phyloP scores from a whole-genome alignment of 2,888 invertebrate species.

The Furcula furcula region DNA sequence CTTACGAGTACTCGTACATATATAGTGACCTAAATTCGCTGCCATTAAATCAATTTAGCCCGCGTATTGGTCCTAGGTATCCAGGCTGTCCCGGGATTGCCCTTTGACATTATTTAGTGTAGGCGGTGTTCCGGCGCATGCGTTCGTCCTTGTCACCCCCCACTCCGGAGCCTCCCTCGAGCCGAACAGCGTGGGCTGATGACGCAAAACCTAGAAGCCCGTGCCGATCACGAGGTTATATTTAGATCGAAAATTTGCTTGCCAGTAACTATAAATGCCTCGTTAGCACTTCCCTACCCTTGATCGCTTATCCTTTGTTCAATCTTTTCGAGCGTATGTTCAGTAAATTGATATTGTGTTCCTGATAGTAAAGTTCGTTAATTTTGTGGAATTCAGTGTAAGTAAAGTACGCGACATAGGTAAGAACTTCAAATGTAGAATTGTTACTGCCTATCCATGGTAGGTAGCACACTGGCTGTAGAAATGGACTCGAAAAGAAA shows the following conservation, averaged over 20 bases:
- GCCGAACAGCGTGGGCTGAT: constrained; percentile 52
- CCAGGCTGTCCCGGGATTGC: constrained; percentile 60
- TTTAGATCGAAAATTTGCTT: constrained; percentile 47
- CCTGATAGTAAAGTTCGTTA: no score
- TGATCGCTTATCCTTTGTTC: constrained; percentile 2
- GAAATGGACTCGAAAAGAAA: no score
- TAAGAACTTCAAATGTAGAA: no score
- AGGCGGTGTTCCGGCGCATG: constrained; percentile 58
- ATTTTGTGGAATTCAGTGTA: no score
- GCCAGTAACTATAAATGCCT: constrained; percentile 19
- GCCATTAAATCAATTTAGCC: constrained; percentile 50
- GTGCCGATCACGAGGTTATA: constrained; percentile 48
- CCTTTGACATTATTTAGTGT: constrained; percentile 69
- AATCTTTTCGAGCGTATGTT: no score
- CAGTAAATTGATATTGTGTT: no score
- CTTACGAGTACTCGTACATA: no score
- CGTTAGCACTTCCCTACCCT: constrained; percentile 8
- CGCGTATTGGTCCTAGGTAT: constrained; percentile 47
- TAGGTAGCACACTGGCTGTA: no score
- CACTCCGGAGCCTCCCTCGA: constrained; percentile 26
- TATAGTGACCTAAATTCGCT: constrained; percentile 32
- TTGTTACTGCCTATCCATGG: no score
- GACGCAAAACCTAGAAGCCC: constrained; percentile 60
- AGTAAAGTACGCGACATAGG: no score
- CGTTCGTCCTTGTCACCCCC: constrained; percentile 33